A percentile compares a stretch with the other conserved stretches of the same genome.
These are phyloP conservation scores for Saccopteryx bilineata DNA, from an alignment of 2,113 vertebrate genomes.

Conservation along the genomic window DNA sequence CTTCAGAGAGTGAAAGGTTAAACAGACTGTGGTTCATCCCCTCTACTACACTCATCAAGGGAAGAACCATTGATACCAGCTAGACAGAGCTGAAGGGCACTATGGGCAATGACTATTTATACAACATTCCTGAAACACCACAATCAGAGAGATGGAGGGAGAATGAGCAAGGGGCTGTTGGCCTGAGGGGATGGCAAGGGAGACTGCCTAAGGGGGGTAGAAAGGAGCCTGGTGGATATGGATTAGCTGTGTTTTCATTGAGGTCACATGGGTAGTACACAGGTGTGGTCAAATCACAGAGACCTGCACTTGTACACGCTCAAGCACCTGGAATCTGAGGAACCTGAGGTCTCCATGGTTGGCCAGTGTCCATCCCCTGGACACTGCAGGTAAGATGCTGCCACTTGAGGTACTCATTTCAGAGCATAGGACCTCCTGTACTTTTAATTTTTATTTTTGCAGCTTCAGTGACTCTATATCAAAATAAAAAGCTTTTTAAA, in stretches of 20 bases:
- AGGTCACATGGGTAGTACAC: background rate
- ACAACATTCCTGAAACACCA: background rate
- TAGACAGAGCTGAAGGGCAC: background rate
- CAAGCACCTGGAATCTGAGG: background rate
- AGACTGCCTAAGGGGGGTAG: background rate
- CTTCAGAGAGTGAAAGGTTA: background rate
- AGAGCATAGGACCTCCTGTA: background rate
- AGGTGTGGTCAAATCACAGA: background rate
- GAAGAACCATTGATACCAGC: background rate
- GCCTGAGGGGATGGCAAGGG: background rate
- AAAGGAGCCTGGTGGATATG: background rate
- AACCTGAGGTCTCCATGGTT: background rate
- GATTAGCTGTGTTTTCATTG: background rate
- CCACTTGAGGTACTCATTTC: background rate
- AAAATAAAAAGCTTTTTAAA: background rate
- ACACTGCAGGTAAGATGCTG: background rate
- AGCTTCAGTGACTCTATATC: background rate
- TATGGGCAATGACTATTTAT: background rate
- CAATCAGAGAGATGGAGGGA: background rate
- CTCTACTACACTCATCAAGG: background rate
- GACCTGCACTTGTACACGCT: background rate
- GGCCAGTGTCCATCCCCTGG: background rate
- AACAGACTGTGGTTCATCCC: background rate
- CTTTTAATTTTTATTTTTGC: background rate
- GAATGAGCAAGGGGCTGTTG: background rate